These are phyloP conservation scores for Tetheella fluctuosa DNA, from an alignment of 2,888 invertebrate genomes.

Conservation along the genomic window DNA sequence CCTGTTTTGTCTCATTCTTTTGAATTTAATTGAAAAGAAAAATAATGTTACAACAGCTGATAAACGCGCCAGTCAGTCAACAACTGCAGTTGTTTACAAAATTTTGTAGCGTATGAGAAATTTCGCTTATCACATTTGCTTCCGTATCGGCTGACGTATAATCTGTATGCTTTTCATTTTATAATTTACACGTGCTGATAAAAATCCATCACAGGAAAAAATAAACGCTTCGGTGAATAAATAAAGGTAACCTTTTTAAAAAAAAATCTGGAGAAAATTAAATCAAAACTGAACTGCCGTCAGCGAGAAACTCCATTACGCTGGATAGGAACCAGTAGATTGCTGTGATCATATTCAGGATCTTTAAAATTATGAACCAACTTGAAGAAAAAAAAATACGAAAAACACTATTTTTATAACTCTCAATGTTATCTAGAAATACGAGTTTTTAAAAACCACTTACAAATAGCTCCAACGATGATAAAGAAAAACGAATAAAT, in stretches of 20 bases:
- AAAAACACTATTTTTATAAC: no score
- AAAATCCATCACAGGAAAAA: background rate
- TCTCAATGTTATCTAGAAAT: background rate
- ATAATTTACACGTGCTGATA: background rate
- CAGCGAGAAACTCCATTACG: no score
- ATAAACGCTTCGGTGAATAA: background rate
- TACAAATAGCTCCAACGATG: background rate
- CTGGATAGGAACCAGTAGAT: no score
- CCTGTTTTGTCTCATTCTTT: no score
- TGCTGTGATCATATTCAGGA: no score
- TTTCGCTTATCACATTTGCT: background rate
- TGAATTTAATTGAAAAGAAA: background rate
- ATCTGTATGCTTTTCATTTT: background rate
- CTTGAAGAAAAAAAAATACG: no score
- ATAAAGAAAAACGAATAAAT: conserved; percentile 7
- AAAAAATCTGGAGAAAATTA: no score
- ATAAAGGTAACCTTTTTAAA: background rate
- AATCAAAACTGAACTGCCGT: no score
- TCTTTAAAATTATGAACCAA: no score
- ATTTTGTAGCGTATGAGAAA: background rate
- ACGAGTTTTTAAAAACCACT: background rate
- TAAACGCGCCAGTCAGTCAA: conserved; percentile 1
- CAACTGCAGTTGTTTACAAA: conserved; percentile 4
- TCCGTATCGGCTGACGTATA: background rate
- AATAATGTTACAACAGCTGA: background rate